phyloP scores from a whole-genome alignment of 2,888 invertebrate species.

The Pelosia muscerda region DNA sequence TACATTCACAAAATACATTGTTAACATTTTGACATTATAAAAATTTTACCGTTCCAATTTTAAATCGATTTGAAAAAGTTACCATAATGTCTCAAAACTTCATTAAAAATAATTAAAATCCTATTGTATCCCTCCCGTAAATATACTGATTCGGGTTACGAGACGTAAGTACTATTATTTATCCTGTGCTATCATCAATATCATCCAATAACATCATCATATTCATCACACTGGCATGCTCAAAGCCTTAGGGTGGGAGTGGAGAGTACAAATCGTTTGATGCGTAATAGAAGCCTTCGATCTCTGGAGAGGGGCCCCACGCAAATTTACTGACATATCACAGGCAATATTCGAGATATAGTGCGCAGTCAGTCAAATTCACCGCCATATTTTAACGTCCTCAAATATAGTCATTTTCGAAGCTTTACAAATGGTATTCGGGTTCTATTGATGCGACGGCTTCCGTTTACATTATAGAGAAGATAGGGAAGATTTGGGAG shows the following conservation, averaged over 20 bases:
- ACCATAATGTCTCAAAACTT: too few species aligned
- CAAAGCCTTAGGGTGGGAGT: constrained; percentile 20
- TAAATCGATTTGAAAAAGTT: too few species aligned
- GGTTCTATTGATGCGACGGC: constrained; percentile 1
- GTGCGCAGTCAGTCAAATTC: constrained; percentile 53
- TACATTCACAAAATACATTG: neutral
- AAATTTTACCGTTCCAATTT: too few species aligned
- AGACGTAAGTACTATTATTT: too few species aligned
- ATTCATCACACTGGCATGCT: constrained; percentile 14
- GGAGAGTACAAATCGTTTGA: constrained; percentile 30
- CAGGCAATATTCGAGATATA: constrained; percentile 72
- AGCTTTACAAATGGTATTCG: constrained; percentile 36
- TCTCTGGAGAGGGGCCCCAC: constrained; percentile 50
- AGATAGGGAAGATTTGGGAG: neutral
- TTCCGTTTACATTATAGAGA: constrained; percentile 3
- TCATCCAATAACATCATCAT: constrained; percentile 8
- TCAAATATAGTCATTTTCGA: constrained; percentile 43
- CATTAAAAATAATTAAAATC: too few species aligned
- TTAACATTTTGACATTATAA: neutral
- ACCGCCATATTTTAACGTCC: constrained; percentile 34
- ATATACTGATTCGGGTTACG: too few species aligned
- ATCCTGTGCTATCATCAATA: neutral
- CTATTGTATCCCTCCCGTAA: too few species aligned
- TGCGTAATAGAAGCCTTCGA: constrained; percentile 46
- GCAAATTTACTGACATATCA: constrained; percentile 79